Evolutionary conservation across 2,797 vertebrate genomes (phyloP).

Genomic region (Eurystomus glaucurus): DNA sequence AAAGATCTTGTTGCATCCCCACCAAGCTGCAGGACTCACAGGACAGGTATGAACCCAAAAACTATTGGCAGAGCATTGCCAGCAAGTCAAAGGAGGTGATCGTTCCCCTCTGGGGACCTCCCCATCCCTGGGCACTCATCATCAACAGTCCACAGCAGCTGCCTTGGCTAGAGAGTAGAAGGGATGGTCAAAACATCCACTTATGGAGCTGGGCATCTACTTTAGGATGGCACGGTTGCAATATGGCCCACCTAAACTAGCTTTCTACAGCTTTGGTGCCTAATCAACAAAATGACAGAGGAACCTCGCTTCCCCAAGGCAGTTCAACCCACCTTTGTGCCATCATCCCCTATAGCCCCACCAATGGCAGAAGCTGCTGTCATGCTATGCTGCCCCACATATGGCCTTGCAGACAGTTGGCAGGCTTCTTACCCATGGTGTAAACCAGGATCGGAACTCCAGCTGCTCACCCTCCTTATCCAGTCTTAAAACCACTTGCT

Average conservation of each 20-base stretch:
- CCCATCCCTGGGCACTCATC: too few relatives aligned
- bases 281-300: neutral
- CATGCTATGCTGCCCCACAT: neutral
- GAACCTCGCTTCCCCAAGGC: neutral
- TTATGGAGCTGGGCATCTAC: neutral
- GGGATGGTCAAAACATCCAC: neutral
- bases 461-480: neutral
- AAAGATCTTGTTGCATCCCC: neutral
- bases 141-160: neutral
- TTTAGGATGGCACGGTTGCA: accelerated
- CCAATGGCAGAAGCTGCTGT: neutral
- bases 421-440: neutral
- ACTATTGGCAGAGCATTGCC: neutral
- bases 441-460: neutral
- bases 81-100: neutral
- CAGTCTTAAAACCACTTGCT: neutral
- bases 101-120: neutral
- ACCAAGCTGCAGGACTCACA: neutral
- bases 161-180: neutral
- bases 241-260: neutral
- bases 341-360: neutral
- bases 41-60: neutral
- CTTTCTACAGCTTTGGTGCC: neutral
- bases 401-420: neutral
- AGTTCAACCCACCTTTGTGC: neutral